Evolutionary conservation across 2,888 invertebrate genomes (phyloP), one percentile per base, ranked within the genome.

Genomic region (Lasioglossum pauxillum): DNA sequence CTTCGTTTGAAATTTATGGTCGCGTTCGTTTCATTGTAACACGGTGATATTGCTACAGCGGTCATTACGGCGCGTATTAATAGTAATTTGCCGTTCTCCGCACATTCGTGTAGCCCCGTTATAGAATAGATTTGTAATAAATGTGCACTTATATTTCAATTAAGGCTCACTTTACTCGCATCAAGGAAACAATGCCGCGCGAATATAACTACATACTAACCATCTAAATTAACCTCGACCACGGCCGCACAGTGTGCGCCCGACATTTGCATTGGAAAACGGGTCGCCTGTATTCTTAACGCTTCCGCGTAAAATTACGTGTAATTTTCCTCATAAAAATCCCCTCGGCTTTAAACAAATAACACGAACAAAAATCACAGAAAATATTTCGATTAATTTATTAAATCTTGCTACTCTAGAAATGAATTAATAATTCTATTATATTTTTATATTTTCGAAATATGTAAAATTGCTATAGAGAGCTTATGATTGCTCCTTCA

Each of bases 141-240:
- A 84, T 84, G 84, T 74, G 84, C 84, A 84, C 83, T 84, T 84
- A 83, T 83, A 84, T 84, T 84, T 84, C 84, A 84, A 84, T 84
- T 84, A 84, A 78, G 83, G 57, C 77, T 83, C 76, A 84, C 83
- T 83, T 84, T 83, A 84, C 83, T 67, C 35, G 74, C 83, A 84
- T 84, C 84, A 78, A 78, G 84, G 84, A 84, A 84, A 84, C 84
- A 84, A 84, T 84, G 77, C 83, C 46, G 73, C 72, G 67, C 67
- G 73, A 74, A 82, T 83, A 84, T 83, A 83, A 83, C 83, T 69
- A 49, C 44, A 44, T 44, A 44, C 60, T 69, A 57, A 74, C 77
- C 53, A 67, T 77, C 84, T 77, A 82, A 84, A 84, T 84, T 82
- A 84, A 73, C 77, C 53, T 57, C 57, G 64, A 72, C 75, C 71